phyloP scores from a whole-genome alignment of 1,140 invertebrate genomes.

The Coptotermes formosanus region DNA sequence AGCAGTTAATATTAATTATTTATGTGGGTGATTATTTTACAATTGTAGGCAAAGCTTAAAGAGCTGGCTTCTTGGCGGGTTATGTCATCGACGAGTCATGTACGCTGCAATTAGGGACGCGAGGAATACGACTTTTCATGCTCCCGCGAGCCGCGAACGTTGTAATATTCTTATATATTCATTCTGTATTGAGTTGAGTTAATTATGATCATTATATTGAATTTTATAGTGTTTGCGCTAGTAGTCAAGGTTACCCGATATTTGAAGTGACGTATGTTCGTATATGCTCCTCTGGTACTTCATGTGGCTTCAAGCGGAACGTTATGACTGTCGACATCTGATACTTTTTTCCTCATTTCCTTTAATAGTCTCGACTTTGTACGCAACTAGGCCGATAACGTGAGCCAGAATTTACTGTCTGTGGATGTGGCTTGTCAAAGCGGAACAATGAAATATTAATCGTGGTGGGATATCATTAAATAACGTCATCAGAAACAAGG shows the following conservation, averaged over 20 bases:
- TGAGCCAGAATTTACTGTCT: no score
- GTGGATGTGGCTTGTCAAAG: no score
- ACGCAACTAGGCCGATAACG: no score
- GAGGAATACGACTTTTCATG: neutral
- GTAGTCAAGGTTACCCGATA: neutral
- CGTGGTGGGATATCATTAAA: no score
- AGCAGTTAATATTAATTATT: neutral
- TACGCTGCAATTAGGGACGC: neutral
- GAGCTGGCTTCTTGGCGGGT: neutral
- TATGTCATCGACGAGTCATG: neutral
- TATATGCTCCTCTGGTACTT: neutral
- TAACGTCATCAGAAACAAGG: no score
- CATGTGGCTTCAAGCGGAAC: neutral
- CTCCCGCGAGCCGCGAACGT: neutral
- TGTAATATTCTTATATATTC: neutral
- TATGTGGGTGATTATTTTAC: neutral
- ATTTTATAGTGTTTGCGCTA: neutral
- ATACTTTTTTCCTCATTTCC: no score
- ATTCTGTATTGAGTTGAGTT: neutral
- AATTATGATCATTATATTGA: neutral
- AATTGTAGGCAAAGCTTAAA: neutral
- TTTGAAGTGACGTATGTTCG: neutral
- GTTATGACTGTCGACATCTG: no score
- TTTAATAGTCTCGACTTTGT: no score
- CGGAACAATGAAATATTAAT: no score